phyloP scores from a whole-genome alignment of 2,113 vertebrate genomes.

The Calonectris borealis region DNA sequence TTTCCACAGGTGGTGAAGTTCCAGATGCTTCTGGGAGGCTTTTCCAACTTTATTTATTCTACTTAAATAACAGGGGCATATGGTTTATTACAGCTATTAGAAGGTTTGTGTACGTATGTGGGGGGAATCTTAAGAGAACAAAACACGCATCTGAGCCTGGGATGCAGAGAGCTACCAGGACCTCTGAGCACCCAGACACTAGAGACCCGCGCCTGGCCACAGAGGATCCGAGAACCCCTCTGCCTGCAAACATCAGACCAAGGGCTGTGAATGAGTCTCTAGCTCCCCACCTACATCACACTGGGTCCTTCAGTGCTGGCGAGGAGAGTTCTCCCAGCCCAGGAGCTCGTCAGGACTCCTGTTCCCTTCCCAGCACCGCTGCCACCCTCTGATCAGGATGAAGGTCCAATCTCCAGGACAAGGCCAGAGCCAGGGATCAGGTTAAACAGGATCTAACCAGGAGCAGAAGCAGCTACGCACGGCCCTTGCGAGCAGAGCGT shows the following conservation, averaged over 20 bases:
- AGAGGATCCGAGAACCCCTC: background rate
- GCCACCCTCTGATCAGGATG: background rate
- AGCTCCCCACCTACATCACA: background rate
- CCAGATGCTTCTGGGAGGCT: background rate
- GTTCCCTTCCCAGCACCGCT: background rate
- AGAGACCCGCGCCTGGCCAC: background rate
- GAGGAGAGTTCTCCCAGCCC: background rate
- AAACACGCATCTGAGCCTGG: background rate
- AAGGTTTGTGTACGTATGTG: background rate
- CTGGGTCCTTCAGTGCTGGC: background rate
- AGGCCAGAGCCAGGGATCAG: background rate
- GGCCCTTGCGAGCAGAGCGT: too few species aligned
- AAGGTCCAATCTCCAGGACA: background rate
- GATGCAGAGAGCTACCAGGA: background rate
- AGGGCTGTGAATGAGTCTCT: background rate
- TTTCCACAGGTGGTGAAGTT: background rate
- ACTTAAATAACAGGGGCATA: background rate
- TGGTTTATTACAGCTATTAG: background rate
- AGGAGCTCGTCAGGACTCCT: background rate
- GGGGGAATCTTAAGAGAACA: background rate
- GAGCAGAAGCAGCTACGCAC: background rate
- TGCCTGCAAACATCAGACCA: background rate
- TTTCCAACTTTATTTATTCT: background rate
- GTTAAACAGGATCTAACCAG: background rate
- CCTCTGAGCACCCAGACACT: background rate